Base-by-base conservation (phyloP, 2,113 vertebrate genomes). In the Ranitomeya variabilis region DNA sequence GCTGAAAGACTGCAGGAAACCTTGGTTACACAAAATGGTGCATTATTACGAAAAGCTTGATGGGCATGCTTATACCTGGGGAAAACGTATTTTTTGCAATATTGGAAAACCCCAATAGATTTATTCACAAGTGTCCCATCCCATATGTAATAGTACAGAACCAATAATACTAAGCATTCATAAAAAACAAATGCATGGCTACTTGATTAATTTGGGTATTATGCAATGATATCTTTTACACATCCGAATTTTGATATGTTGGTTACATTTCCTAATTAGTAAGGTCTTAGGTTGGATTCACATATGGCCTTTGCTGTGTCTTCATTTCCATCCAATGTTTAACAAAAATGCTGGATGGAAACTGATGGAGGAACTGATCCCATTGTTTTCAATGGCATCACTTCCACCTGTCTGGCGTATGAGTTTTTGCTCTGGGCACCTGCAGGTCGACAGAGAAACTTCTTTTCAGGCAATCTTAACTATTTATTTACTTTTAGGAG, bases 1-100 rank as follows among this genome's bases (percentile, higher is more conserved):
- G 90, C 89, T 0, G 80, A 74, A 90, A 91, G 86, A 89, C 87
- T 60, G 80, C 88, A 90, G 87, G 80, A 81, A 90, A 88, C 62
- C 73, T 86, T 85, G 78, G 73, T 90, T 90, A 89, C 89, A 62
- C 89, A 86, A 89, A 45, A 66, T 71, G 88, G 60, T 90, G 64
- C 77, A 89, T 85, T 89, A 83, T 89, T 52, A 71, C 86, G 79
- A 54, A 76, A 76, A 57, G 87, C 82, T 80, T 79, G 73, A 89
- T 3, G 2, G 13, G 16, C 67, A 67, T 90, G 57, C 81, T 79
- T 67, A 37, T 90, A 90, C 87, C 86, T 86, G 67, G n/a, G 80
- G 59, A 90, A 87, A 37, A 85, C 76, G 59, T 86, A 9, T 0
- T 60, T 81, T 90, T 26, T 7, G 54, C 16, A 83, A 7, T 26